Conservation (phyloP, 2,113 vertebrate species). For the Petaurus breviceps region DNA sequence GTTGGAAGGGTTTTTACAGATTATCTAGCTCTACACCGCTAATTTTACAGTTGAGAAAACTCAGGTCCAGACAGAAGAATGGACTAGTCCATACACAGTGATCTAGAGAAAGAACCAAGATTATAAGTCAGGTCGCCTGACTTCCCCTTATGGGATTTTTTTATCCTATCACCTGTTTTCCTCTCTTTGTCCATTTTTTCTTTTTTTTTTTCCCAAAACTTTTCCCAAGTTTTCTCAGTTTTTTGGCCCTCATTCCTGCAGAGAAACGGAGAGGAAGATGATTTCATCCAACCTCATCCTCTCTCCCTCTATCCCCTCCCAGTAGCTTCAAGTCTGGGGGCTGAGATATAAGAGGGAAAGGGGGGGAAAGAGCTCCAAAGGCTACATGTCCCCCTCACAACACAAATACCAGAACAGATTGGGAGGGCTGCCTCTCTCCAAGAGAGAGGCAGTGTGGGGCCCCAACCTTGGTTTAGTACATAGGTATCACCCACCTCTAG, state of each 20-base stretch:
- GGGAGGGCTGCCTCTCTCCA: constrained; percentile 11
- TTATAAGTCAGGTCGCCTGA: background rate
- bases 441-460: too few species aligned
- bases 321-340: background rate
- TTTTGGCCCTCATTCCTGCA: background rate
- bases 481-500: background rate
- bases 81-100: background rate
- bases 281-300: background rate
- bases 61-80: background rate
- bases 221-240: background rate
- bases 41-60: background rate
- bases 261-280: background rate
- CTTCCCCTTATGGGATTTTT: background rate
- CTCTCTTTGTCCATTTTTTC: background rate
- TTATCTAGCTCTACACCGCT: background rate
- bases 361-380: background rate
- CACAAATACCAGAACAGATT: background rate
- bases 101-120: background rate
- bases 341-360: background rate
- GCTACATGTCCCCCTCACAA: constrained; percentile 3
- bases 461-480: background rate
- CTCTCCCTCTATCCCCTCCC: background rate
- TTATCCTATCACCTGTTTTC: background rate
- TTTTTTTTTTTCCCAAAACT: too few species aligned
- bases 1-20: background rate